Evolutionary conservation across 2,113 vertebrate genomes (phyloP).

Genomic region (Arenaria interpres): DNA sequence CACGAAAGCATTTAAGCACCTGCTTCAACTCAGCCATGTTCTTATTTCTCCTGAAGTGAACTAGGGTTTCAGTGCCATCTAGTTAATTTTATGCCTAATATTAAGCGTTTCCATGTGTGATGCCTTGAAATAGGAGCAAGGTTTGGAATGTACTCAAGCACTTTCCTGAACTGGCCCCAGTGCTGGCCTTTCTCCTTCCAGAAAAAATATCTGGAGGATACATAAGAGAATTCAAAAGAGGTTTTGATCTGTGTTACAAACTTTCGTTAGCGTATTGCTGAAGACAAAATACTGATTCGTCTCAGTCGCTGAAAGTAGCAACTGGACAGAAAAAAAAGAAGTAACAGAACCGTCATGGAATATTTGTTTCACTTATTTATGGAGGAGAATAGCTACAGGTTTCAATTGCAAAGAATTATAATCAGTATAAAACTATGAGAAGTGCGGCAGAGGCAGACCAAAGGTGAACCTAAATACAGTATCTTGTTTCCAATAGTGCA

Average conservation of each 20-base stretch:
- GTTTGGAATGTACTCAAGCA: neutral
- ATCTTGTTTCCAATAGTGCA: neutral
- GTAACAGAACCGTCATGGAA: neutral
- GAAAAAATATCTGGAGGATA: slow-evolving; percentile 2
- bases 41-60: neutral
- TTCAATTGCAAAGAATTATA: neutral
- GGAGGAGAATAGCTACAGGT: neutral
- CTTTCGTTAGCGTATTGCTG: neutral
- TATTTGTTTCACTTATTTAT: neutral
- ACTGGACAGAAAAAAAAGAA: neutral
- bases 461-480: neutral
- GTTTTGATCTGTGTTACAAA: neutral
- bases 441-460: neutral
- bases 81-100: slow-evolving; percentile 15
- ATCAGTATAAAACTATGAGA: neutral
- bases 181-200: neutral
- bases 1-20: neutral
- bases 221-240: neutral
- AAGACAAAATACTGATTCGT: neutral
- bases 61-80: neutral
- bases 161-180: neutral
- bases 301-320: neutral
- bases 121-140: neutral
- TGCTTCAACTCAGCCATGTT: slow-evolving; percentile 20
- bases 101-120: slow-evolving; percentile 6